phyloP scores from a whole-genome alignment of 2,888 invertebrate species.

The Drosophila imparisetae region DNA sequence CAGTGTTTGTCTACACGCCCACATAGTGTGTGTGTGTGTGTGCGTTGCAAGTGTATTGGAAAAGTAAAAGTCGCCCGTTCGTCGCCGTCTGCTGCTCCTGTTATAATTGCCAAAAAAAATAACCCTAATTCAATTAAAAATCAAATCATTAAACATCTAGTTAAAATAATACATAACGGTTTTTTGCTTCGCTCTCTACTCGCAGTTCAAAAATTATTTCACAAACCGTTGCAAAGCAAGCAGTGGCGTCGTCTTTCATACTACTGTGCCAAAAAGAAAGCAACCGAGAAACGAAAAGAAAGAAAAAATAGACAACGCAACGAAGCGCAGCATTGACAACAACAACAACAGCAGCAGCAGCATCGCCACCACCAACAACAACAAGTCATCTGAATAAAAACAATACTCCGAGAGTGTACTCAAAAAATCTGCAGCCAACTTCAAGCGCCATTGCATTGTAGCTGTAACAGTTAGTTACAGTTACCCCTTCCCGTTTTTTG shows the following conservation, averaged over 20 bases:
- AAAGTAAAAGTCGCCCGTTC: conserved; percentile 72
- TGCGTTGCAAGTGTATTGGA: conserved; percentile 57
- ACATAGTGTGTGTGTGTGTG: conserved; percentile 53
- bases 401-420: conserved; percentile 9
- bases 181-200: conserved; percentile 7
- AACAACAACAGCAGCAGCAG: conserved; percentile 8
- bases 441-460: conserved; percentile 14
- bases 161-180: conserved; percentile 15
- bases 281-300: conserved; percentile 31
- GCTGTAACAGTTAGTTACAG: conserved; percentile 24
- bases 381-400: conserved; percentile 26
- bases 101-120: conserved; percentile 22
- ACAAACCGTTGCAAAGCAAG: conserved; percentile 39
- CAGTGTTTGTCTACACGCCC: conserved; percentile 79
- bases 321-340: conserved; percentile 32
- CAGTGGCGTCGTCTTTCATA: conserved; percentile 42
- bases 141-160: conserved; percentile 6
- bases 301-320: conserved; percentile 32
- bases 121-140: conserved; percentile 13
- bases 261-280: conserved; percentile 71
- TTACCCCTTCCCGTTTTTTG: conserved; percentile 14
- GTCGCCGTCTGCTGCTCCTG: conserved; percentile 56
- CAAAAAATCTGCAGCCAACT: conserved; percentile 20
- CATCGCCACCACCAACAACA: conserved; percentile 4
- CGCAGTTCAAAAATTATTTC: conserved; percentile 27